Evolutionary conservation across 2,113 vertebrate genomes (phyloP).

Genomic region (Zosterops hypoxanthus): DNA sequence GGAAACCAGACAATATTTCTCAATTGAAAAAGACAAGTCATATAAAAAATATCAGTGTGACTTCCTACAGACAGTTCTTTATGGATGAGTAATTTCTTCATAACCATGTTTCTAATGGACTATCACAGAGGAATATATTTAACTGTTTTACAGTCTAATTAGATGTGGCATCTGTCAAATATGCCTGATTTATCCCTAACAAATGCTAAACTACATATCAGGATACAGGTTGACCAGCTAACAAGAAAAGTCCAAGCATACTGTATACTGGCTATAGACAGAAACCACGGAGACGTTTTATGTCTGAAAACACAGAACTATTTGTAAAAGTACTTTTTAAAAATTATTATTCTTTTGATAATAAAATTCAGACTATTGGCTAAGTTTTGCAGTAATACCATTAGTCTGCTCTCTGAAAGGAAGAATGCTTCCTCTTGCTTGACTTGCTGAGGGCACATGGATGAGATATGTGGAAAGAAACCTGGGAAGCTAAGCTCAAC

Average conservation of each 20-base stretch:
- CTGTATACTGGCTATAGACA: not conserved
- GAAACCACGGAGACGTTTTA: not conserved
- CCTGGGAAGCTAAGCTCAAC: not conserved
- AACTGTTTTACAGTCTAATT: constrained; percentile 47
- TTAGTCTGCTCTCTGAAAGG: not conserved
- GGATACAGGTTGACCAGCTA: not conserved
- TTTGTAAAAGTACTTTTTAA: not conserved
- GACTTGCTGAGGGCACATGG: not conserved
- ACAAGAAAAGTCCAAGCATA: not conserved
- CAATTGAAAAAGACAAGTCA: not conserved
- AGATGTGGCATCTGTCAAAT: constrained; percentile 43
- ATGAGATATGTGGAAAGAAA: not conserved
- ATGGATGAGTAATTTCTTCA: constrained; percentile 44
- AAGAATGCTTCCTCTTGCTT: not conserved
- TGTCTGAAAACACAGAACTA: not conserved
- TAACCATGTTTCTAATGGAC: not conserved
- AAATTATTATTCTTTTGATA: not conserved
- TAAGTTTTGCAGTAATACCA: not conserved
- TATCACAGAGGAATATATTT: not conserved
- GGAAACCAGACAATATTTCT: not conserved
- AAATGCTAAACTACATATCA: not conserved
- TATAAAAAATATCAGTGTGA: not conserved
- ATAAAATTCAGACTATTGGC: not conserved
- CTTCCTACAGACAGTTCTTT: constrained; percentile 1
- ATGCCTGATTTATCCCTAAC: constrained; percentile 6